phyloP scores from a whole-genome alignment of 2,113 vertebrate genomes.

The Elachura formosa region DNA sequence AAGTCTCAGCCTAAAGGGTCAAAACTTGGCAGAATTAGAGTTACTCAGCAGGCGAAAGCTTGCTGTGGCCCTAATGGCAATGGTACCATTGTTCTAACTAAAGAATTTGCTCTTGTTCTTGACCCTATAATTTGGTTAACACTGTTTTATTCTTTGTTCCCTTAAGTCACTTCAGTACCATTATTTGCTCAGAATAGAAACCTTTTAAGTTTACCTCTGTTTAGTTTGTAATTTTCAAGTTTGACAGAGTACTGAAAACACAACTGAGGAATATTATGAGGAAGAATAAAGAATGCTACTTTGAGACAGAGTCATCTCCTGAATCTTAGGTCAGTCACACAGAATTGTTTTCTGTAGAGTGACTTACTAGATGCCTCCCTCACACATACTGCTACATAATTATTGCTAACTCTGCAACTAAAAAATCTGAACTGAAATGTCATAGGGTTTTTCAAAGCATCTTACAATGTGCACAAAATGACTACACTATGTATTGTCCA shows the following conservation, averaged over 20 bases:
- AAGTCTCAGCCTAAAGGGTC: background rate
- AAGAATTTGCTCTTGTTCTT: background rate
- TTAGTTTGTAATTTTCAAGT: constrained; percentile 13
- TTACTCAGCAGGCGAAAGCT: background rate
- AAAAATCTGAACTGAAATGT: background rate
- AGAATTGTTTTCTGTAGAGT: background rate
- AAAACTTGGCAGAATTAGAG: background rate
- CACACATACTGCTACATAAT: background rate
- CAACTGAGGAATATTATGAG: background rate
- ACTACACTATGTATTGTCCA: background rate
- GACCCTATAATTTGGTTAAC: background rate
- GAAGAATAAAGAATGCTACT: background rate
- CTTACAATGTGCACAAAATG: background rate
- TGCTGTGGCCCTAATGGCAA: background rate
- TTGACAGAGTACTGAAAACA: background rate
- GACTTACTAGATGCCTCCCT: background rate
- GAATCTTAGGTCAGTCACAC: background rate
- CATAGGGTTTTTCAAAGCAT: background rate
- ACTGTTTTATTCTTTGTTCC: background rate
- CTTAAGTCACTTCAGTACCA: background rate
- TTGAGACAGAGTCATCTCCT: background rate
- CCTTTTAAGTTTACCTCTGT: background rate
- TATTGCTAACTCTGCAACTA: background rate
- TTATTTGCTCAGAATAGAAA: background rate
- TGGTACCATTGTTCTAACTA: background rate